phyloP scores from a whole-genome alignment of 1,140 invertebrate genomes.

The Chymomyza costata region DNA sequence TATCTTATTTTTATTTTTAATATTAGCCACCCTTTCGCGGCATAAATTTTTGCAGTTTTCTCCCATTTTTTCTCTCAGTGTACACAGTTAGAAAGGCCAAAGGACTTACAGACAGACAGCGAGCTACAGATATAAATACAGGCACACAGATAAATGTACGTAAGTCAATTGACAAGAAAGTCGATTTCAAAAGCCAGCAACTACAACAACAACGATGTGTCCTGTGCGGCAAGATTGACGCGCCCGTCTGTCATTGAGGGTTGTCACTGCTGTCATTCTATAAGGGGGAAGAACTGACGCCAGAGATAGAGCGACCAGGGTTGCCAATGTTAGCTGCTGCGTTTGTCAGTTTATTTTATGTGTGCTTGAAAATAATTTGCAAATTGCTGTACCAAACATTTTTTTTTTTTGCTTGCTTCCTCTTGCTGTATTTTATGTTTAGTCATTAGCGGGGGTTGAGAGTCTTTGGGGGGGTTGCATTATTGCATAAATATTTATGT shows the following conservation, averaged over 20 bases:
- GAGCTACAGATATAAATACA: too few species aligned
- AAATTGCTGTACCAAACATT: slow-evolving; percentile 67
- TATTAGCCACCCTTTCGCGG: too few species aligned
- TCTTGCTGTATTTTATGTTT: slow-evolving; percentile 53
- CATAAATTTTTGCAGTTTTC: too few species aligned
- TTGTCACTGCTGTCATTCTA: slow-evolving; percentile 1
- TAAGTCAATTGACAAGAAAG: slow-evolving; percentile 68
- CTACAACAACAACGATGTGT: slow-evolving; percentile 40
- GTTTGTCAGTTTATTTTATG: slow-evolving; percentile 69
- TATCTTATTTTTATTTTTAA: too few species aligned
- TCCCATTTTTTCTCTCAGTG: neutral
- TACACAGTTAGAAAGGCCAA: slow-evolving; percentile 13
- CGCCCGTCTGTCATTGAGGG: slow-evolving; percentile 1
- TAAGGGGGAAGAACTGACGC: neutral
- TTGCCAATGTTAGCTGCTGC: slow-evolving; percentile 20
- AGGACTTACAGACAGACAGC: slow-evolving; percentile 27
- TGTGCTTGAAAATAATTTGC: slow-evolving; percentile 69
- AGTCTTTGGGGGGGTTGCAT: too few species aligned
- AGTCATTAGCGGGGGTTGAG: slow-evolving; percentile 54
- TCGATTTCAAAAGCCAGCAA: slow-evolving; percentile 68
- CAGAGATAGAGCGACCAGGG: slow-evolving; percentile 8
- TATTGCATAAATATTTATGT: slow-evolving; percentile 61
- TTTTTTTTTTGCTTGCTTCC: slow-evolving; percentile 6
- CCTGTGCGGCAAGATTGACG: slow-evolving; percentile 38
- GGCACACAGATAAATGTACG: slow-evolving; percentile 60